Percentiles rank a stretch among this genome's conserved stretches.
Conservation (phyloP, 2,797 vertebrate genomes). For the Sebastolobus altivelis region DNA sequence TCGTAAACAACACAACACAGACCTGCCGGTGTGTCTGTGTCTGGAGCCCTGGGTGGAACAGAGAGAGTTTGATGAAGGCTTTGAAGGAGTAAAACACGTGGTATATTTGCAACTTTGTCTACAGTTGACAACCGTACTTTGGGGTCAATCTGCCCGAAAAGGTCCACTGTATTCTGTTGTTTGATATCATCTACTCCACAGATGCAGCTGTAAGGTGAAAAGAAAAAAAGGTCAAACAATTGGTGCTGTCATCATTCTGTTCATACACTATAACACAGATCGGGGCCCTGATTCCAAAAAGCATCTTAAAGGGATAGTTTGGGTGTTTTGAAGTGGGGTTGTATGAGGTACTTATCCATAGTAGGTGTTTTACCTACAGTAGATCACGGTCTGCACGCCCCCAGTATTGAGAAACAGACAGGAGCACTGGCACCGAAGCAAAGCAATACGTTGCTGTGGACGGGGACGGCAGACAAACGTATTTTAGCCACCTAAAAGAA, state of each 20-base stretch:
- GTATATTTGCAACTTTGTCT: not conserved
- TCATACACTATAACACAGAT: not conserved
- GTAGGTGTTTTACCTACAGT: too few relatives aligned
- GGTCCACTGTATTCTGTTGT: conserved; percentile 83
- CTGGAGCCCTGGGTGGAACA: conserved; percentile 89
- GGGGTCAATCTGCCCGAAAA: conserved; percentile 83
- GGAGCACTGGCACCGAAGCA: too few relatives aligned
- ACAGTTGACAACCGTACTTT: conserved; percentile 76
- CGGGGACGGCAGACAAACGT: too few relatives aligned
- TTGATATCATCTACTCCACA: conserved; percentile 81
- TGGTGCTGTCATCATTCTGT: not conserved
- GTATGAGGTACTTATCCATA: too few relatives aligned
- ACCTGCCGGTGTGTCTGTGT: conserved; percentile 97
- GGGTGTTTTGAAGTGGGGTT: too few relatives aligned
- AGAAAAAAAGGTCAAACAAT: not conserved
- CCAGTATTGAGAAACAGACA: too few relatives aligned
- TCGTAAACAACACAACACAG: conserved; percentile 96
- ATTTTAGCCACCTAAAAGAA: too few relatives aligned
- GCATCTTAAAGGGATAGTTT: not conserved
- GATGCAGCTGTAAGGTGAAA: conserved; percentile 78
- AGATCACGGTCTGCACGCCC: too few relatives aligned
- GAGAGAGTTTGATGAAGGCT: not conserved
- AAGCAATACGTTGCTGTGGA: too few relatives aligned
- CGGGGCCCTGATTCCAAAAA: not conserved
- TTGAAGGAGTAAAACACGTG: not conserved